phyloP scores from a whole-genome alignment of 2,797 vertebrate species.

The Xyrichtys novacula region DNA sequence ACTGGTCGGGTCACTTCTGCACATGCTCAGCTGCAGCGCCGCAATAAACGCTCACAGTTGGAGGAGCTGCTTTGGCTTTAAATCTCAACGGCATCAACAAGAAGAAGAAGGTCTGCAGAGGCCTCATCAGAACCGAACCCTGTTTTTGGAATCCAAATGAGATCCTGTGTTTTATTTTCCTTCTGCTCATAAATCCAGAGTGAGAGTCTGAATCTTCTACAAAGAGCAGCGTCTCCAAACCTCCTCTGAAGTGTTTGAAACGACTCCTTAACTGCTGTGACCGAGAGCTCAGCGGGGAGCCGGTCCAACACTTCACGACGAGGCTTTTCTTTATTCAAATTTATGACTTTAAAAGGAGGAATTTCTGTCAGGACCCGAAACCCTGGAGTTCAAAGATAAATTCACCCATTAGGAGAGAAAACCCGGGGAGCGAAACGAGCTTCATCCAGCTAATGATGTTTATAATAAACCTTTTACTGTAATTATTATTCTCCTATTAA shows the following conservation, averaged over 20 bases:
- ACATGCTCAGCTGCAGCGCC: too few relatives aligned
- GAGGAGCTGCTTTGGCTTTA: too few relatives aligned
- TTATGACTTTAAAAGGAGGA: slow-evolving; percentile 17
- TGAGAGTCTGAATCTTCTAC: neutral
- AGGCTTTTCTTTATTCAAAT: slow-evolving; percentile 12
- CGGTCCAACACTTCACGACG: slow-evolving; percentile 26
- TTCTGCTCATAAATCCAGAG: neutral
- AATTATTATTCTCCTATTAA: slow-evolving; percentile 24
- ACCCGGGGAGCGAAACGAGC: neutral
- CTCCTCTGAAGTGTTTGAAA: slow-evolving; percentile 9
- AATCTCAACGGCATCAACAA: too few relatives aligned
- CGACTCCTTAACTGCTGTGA: slow-evolving; percentile 10
- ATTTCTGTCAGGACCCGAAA: neutral
- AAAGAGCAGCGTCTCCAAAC: slow-evolving; percentile 1
- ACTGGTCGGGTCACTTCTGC: too few relatives aligned
- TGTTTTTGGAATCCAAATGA: neutral
- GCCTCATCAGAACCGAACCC: too few relatives aligned
- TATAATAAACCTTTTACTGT: slow-evolving; percentile 35
- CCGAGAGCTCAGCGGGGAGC: slow-evolving; percentile 34
- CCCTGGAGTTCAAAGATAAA: slow-evolving; percentile 19
- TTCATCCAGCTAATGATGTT: slow-evolving; percentile 36
- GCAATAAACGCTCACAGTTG: too few relatives aligned
- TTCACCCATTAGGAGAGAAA: slow-evolving; percentile 30
- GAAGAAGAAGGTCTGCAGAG: too few relatives aligned
- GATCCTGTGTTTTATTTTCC: neutral